These are phyloP conservation scores for Melipona bicolor DNA, from an alignment of 2,888 invertebrate genomes.

Conservation along the genomic window DNA sequence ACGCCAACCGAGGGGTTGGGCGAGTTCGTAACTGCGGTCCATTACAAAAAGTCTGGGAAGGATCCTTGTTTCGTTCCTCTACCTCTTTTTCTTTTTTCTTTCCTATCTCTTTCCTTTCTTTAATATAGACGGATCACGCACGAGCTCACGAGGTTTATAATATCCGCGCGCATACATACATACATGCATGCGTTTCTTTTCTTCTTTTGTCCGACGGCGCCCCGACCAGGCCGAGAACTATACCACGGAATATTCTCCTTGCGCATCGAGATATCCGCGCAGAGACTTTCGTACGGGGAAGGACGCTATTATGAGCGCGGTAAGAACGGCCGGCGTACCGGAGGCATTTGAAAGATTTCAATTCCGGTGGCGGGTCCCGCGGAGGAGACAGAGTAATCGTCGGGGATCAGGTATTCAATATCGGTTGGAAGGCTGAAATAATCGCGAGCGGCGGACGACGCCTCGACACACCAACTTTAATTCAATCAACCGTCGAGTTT, in stretches of 20 bases:
- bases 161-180: background rate
- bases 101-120: conserved; percentile 14
- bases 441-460: conserved; percentile 28
- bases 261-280: conserved; percentile 50
- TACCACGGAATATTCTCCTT: conserved; percentile 47
- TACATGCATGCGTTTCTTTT: conserved; percentile 17
- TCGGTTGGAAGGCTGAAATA: conserved; percentile 10
- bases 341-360: conserved; percentile 55
- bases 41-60: conserved; percentile 45
- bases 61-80: conserved; percentile 37
- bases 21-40: conserved; percentile 49
- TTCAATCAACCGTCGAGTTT: conserved; percentile 43
- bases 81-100: background rate
- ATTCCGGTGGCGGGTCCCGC: conserved; percentile 35
- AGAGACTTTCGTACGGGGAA: conserved; percentile 37
- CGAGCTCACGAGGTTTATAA: conserved; percentile 30
- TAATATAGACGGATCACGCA: conserved; percentile 60
- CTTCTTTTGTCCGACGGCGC: conserved; percentile 50
- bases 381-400: conserved; percentile 54
- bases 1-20: conserved; percentile 2
- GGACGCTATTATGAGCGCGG: conserved; percentile 53
- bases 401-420: conserved; percentile 44
- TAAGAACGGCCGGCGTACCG: conserved; percentile 47
- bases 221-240: conserved; percentile 38
- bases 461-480: conserved; percentile 52